A percentile compares a stretch with the other conserved stretches of the same genome.
phyloP scores from a whole-genome alignment of 2,113 vertebrate genomes.

The Notarius lentiginosus region DNA sequence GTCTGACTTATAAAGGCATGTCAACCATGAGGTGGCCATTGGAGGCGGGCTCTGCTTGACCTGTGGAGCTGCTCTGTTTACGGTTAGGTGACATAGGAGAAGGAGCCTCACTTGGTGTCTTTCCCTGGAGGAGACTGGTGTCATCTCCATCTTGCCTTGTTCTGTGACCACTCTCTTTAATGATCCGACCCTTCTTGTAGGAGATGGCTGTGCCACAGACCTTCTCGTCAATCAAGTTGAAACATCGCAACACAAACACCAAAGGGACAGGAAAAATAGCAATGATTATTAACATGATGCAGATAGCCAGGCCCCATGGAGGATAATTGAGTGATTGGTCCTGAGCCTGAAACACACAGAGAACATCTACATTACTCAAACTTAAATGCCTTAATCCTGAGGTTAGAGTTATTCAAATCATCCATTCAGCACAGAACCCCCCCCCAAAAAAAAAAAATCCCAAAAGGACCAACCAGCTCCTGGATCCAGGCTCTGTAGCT shows the following conservation, averaged over 20 bases:
- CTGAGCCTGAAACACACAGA: constrained; percentile 71
- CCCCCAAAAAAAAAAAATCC: not conserved
- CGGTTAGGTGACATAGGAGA: constrained; percentile 87
- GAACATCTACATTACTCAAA: constrained; percentile 29
- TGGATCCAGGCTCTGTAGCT: constrained; percentile 92
- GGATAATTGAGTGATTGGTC: constrained; percentile 84
- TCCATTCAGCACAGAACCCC: not conserved
- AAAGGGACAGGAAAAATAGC: constrained; percentile 87
- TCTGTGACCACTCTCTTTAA: constrained; percentile 79
- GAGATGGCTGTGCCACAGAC: constrained; percentile 79
- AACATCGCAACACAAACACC: constrained; percentile 81
- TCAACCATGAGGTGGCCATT: constrained; percentile 94
- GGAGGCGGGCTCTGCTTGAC: constrained; percentile 77
- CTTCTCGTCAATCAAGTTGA: constrained; percentile 82
- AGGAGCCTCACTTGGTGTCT: constrained; percentile 83
- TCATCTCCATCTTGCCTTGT: constrained; percentile 80
- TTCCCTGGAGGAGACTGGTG: constrained; percentile 86
- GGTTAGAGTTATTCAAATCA: not conserved
- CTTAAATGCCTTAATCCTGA: constrained; percentile 4
- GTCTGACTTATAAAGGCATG: constrained; percentile 82
- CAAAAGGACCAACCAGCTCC: constrained; percentile 77
- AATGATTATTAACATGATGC: constrained; percentile 81
- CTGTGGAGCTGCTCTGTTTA: constrained; percentile 80
- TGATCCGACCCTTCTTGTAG: constrained; percentile 91
- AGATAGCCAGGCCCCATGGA: constrained; percentile 82